Evolutionary conservation across 2,888 invertebrate species (phyloP), one percentile per base, ranked within the genome.

Genomic region (Litoditis marina): DNA sequence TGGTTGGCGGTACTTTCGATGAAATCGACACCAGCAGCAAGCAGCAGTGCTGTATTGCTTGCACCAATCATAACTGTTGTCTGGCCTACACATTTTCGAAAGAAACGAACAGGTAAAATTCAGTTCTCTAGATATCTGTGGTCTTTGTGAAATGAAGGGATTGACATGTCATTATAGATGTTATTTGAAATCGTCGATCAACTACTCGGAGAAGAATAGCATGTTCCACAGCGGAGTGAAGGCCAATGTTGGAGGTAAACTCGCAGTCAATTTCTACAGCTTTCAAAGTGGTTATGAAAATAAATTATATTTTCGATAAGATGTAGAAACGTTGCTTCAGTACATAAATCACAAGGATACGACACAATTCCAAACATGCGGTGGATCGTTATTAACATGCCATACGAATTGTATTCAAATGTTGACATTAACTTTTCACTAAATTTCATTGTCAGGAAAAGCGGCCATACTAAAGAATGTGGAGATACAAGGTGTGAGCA

Each of bases 141-240:
- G 25, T 22, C 44, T 44, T 44, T 8, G 25, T 44, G 19, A 25
- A 44, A 44, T 25, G 22, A 7, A 31, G n/a, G 2, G 42, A n/a
- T 13, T n/a, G 50, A 39, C 13, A 5, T 16, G 50, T 28, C 6
- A 39, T 53, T 60, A 34, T 46, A 71, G 72, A 32, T 80, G 80
- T 59, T 80, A 66, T 56, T 63, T 80, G 61, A 80, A 80, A 56
- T 73, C 74, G 28, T 77, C 80, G 1, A 80, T 80, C 53, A 74
- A 77, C 39, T 68, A 74, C 49, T 78, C 78, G 8, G 66, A 66
- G n/a, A 77, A 78, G 42, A 69, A 73, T 42, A 57, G 50, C 11
- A 60, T 63, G 2, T 71, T 73, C 58, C 77, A 76, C 27, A 77
- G 76, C 54, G 80, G 80, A 4, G 58, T 80, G 19, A 80, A 76